Evolutionary conservation across 2,113 vertebrate species (phyloP), one percentile per base, ranked within the genome.

Genomic region (Naja naja): DNA sequence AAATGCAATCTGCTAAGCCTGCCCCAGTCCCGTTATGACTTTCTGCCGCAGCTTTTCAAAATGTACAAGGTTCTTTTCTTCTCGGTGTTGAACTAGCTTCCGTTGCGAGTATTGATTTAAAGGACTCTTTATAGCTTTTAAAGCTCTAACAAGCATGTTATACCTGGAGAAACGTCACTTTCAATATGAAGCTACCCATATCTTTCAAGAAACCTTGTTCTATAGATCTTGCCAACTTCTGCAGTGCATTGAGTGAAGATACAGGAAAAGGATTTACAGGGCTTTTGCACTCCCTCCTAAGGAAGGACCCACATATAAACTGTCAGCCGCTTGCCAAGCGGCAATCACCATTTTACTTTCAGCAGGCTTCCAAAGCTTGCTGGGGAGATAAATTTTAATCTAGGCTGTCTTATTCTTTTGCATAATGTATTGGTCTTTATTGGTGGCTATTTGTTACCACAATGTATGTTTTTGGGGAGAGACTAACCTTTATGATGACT

Each of bases 31-130:
- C 30, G 0, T 56, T 49, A 64, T 25, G 11, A 23, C 45, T 27
- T 52, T 18, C 88, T 0, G 1, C 3, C 52, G 8, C 4, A 12
- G 2, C 0, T 30, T 85, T 56, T 3, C 47, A 0, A 39, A 60
- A 60, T 30, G 6, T 10, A 64, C 39, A 39, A 39, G 43, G 8
- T 16, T 56, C 23, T 39, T 85, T 85, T 85, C n/a, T 85, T 91
- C 34, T 39, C 56, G 55, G 14, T 11, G 30, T 23, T 74, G 10
- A 8, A 90, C 39, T 16, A 11, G 47, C 49, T 81, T 55, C 90
- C 25, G 45, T 30, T 85, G 85, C 39, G 52, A 12, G n/a, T 18
- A 12, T 12, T 49, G 34, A 34, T 74, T 90, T n/a, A 64, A 69
- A 90, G 23, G n/a, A 47, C 43, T 22, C 5, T 39, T 60, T 18